phyloP scores from a whole-genome alignment of 1,140 invertebrate species.

The Drosophila nannoptera region DNA sequence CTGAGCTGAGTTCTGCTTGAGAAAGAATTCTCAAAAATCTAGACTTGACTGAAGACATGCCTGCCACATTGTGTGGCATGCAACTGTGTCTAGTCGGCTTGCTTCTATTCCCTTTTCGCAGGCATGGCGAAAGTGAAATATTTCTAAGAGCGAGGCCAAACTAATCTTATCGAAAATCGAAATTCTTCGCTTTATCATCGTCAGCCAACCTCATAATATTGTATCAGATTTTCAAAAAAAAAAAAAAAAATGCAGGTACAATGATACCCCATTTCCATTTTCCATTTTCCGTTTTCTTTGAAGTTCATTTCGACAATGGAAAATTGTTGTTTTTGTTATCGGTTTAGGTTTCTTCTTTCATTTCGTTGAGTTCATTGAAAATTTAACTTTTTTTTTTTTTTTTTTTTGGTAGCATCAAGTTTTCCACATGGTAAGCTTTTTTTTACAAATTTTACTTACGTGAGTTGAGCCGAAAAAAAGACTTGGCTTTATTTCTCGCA shows the following conservation, averaged over 20 bases:
- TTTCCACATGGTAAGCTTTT: constrained; percentile 50
- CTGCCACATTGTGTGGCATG: not conserved
- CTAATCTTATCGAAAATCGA: too few species aligned
- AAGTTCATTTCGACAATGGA: not conserved
- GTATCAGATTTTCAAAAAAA: too few species aligned
- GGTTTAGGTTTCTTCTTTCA: too few species aligned
- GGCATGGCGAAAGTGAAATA: too few species aligned
- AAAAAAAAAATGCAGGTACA: too few species aligned
- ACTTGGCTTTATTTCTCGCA: constrained; percentile 31
- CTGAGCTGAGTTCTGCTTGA: not conserved
- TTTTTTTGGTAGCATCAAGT: constrained; percentile 59
- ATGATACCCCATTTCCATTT: not conserved
- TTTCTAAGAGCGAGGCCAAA: not conserved
- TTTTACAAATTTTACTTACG: constrained; percentile 48
- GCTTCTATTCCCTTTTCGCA: not conserved
- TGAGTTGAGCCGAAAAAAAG: constrained; percentile 28
- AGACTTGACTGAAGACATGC: not conserved
- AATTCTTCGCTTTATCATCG: too few species aligned
- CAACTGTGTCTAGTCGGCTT: not conserved
- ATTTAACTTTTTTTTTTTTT: constrained; percentile 10
- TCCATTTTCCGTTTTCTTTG: not conserved
- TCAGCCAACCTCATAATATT: too few species aligned
- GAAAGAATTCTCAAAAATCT: not conserved
- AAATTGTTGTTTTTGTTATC: constrained; percentile 6
- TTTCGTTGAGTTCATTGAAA: too few species aligned